Evolutionary conservation across 2,797 vertebrate genomes (phyloP).

Genomic region (Urophycis tenuis): DNA sequence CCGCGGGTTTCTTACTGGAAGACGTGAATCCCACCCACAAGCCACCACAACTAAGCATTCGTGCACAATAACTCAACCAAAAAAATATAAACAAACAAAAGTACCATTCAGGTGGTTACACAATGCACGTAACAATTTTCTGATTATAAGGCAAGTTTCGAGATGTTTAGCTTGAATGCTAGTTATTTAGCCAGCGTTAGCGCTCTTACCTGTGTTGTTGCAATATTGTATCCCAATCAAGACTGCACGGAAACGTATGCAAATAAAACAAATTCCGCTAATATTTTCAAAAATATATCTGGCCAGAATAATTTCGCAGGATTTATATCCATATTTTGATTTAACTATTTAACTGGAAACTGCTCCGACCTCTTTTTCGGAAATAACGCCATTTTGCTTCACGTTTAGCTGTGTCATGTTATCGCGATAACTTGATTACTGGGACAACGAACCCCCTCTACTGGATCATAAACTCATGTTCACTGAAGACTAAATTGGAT

Average conservation of each 20-base stretch:
- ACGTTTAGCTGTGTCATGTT: constrained; percentile 34
- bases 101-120: background rate
- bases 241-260: constrained; percentile 26
- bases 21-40: background rate
- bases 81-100: background rate
- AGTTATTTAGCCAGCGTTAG: constrained; percentile 50
- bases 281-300: constrained; percentile 20
- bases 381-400: constrained; percentile 77
- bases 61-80: background rate
- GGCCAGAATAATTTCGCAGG: constrained; percentile 27
- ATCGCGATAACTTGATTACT: constrained; percentile 49
- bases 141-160: constrained; percentile 9
- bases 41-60: background rate
- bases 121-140: background rate
- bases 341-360: constrained; percentile 46
- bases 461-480: background rate
- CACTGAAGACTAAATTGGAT: background rate
- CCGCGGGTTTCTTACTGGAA: background rate
- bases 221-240: constrained; percentile 23
- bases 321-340: constrained; percentile 40
- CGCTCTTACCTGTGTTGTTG: constrained; percentile 60
- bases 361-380: constrained; percentile 56
- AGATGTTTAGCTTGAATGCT: constrained; percentile 53
- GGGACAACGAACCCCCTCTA: background rate
- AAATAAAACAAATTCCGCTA: constrained; percentile 30